phyloP scores from a whole-genome alignment of 2,797 vertebrate genomes.

The Oreochromis mossambicus region DNA sequence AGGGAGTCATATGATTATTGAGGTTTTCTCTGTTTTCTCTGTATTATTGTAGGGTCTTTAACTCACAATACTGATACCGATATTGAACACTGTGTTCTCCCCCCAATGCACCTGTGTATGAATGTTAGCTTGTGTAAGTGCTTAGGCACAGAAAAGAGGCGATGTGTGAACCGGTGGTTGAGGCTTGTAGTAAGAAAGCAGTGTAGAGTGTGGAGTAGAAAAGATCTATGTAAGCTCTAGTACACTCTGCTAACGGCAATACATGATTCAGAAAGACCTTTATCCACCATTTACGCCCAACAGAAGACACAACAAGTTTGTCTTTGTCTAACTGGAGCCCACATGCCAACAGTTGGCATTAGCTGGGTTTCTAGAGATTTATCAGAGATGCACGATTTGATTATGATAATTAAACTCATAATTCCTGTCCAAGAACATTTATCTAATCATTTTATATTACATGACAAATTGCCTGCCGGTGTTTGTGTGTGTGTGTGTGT shows the following conservation, averaged over 20 bases:
- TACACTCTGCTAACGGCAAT: background rate
- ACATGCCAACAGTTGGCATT: background rate
- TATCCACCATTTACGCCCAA: background rate
- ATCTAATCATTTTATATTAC: background rate
- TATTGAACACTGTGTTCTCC: background rate
- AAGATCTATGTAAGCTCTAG: background rate
- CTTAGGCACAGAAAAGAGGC: background rate
- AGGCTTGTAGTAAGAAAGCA: background rate
- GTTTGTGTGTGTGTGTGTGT: background rate
- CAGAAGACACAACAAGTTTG: background rate
- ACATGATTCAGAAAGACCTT: background rate
- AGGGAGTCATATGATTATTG: background rate
- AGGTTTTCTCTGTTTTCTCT: background rate
- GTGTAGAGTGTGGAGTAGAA: background rate
- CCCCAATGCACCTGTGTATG: background rate
- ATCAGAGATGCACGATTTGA: background rate
- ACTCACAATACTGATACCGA: background rate
- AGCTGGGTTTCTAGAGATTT: background rate
- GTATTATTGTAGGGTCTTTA: background rate
- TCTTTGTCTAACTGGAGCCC: background rate
- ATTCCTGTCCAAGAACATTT: background rate
- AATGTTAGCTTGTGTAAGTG: background rate
- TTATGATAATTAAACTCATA: background rate
- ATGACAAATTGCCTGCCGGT: background rate
- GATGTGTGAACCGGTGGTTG: background rate